Conservation (phyloP, 2,888 invertebrate genomes). For the Thelaira solivaga region DNA sequence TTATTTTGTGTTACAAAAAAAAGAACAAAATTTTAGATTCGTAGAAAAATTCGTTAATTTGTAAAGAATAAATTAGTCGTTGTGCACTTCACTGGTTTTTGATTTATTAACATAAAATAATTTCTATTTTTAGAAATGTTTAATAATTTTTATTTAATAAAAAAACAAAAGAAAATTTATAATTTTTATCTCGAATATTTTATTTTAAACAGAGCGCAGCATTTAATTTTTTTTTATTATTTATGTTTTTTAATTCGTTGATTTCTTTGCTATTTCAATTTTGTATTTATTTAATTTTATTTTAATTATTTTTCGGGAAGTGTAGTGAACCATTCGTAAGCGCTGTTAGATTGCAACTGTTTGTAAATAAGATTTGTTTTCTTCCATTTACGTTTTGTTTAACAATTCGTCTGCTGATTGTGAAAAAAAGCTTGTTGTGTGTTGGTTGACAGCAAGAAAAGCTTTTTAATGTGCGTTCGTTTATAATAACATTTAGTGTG, state of each 20-base stretch:
- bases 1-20: constrained; percentile 28
- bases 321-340: constrained; percentile 60
- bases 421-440: constrained; percentile 20
- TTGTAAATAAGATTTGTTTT: constrained; percentile 48
- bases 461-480: constrained; percentile 31
- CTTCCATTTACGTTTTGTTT: constrained; percentile 41
- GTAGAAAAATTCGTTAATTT: constrained; percentile 34
- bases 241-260: constrained; percentile 37
- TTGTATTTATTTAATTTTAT: not conserved
- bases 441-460: constrained; percentile 1
- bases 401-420: constrained; percentile 20
- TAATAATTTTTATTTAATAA: constrained; percentile 21
- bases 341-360: constrained; percentile 65
- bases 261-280: constrained; percentile 30
- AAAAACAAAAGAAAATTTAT: constrained; percentile 2
- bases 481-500: constrained; percentile 22
- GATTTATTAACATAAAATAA: not conserved
- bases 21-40: constrained; percentile 21
- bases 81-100: constrained; percentile 42
- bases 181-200: constrained; percentile 13
- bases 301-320: not conserved
- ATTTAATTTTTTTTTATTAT: constrained; percentile 16
- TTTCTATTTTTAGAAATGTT: constrained; percentile 5
- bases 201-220: constrained; percentile 46
- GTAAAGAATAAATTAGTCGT: constrained; percentile 33